A percentile compares a stretch with the other conserved stretches of the same genome.
Evolutionary conservation across 2,797 vertebrate genomes (phyloP).

Genomic region (Hozukius guyotensis): DNA sequence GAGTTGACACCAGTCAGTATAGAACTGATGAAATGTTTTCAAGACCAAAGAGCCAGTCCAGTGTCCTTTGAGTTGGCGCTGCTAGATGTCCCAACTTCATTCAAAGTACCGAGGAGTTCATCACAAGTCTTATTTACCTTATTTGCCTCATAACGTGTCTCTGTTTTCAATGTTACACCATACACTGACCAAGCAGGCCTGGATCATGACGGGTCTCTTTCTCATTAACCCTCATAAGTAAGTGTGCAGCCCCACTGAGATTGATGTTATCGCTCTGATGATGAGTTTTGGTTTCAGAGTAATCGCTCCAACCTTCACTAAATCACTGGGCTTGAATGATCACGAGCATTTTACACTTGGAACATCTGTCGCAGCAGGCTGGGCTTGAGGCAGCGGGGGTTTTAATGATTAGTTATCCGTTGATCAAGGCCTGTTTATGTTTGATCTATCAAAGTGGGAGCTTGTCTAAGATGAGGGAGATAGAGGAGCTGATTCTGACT

Average conservation of each 20-base stretch:
- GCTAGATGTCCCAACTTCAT: not conserved
- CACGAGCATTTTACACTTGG: slow-evolving; percentile 62
- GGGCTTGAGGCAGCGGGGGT: slow-evolving; percentile 43
- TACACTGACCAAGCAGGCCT: not conserved
- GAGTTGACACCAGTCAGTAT: not conserved
- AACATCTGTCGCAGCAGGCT: slow-evolving; percentile 64
- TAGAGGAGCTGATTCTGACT: slow-evolving; percentile 35
- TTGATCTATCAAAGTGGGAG: slow-evolving; percentile 74
- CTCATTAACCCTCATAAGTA: slow-evolving; percentile 44
- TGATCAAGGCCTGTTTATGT: slow-evolving; percentile 72
- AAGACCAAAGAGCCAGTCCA: not conserved
- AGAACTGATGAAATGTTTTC: not conserved
- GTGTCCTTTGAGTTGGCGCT: not conserved
- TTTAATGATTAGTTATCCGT: slow-evolving; percentile 65
- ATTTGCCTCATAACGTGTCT: slow-evolving; percentile 2
- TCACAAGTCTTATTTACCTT: not conserved
- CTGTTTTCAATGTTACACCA: slow-evolving; percentile 4
- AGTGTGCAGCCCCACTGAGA: slow-evolving; percentile 18
- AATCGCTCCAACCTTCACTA: slow-evolving; percentile 38
- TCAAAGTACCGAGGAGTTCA: not conserved
- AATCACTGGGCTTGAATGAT: slow-evolving; percentile 62
- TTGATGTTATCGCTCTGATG: slow-evolving; percentile 50
- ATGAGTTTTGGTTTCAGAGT: slow-evolving; percentile 46
- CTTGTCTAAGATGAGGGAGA: slow-evolving; percentile 53
- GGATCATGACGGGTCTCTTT: slow-evolving; percentile 24